Base-by-base conservation (phyloP, 2,113 vertebrate genomes). In the Hippocampus barbouri region DNA sequence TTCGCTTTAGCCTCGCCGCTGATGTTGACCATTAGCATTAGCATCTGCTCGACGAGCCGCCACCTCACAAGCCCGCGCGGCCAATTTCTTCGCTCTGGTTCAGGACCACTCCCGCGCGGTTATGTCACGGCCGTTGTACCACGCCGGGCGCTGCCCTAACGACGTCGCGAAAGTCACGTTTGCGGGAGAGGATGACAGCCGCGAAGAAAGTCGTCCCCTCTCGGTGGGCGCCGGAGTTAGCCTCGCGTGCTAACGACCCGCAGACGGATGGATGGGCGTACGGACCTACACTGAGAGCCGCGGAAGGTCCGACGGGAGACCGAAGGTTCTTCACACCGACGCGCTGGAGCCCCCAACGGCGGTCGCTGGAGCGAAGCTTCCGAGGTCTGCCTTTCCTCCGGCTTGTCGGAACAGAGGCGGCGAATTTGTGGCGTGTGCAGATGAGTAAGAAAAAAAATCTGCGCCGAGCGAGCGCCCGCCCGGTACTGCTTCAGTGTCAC, bases 211-310 rank as follows among this genome's bases (percentile, higher is more conserved):
- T 27, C n/a, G 41, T 43, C 25, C 47, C 43, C 43, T 66, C 14
- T 56, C 66, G 30, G 40, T 43, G 71, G 30, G 69, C 57, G 45
- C 12, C 59, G 23, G 63, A 43, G 76, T 80, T 76, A 78, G 79
- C 72, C 60, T 41, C 53, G 6, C 10, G 69, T 56, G 41, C 64
- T 66, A 70, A 72, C 72, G 72, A 74, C 63, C 70, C 45, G 11
- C 6, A 47, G 23, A n/a, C 14, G 25, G 23, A 23, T 27, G 57
- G 23, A 27, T 27, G 63, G 40, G 21, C 12, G 18, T 59, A 84
- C 88, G 79, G 75, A 89, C 88, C 88, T 88, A 85, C 65, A 62
- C 71, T 71, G 71, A 57, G 63, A 75, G 73, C 49, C 61, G 72
- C 72, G 64, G 67, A 41, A 70, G 74, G 80, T 82, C 76, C 54